These are phyloP conservation scores for Rhagium mordax DNA, from an alignment of 2,888 invertebrate genomes.

Conservation along the genomic window DNA sequence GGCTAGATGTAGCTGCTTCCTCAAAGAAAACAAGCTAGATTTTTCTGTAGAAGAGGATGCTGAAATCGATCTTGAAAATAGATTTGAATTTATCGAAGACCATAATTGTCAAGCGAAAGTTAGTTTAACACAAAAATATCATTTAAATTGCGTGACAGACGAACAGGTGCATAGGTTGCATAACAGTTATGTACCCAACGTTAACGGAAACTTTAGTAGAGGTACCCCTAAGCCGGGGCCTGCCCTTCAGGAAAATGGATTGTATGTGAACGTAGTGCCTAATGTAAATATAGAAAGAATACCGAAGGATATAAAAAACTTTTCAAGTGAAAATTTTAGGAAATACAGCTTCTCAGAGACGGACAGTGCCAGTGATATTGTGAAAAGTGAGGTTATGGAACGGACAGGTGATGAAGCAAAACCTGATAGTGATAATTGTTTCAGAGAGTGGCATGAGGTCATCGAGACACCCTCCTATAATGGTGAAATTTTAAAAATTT, in stretches of 20 bases:
- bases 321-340: constrained; percentile 66
- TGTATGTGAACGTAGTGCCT: constrained; percentile 70
- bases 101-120: constrained; percentile 72
- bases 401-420: constrained; percentile 51
- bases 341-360: constrained; percentile 68
- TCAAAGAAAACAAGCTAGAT: constrained; percentile 62
- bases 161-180: constrained; percentile 72
- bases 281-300: constrained; percentile 66
- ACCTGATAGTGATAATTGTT: constrained; percentile 66
- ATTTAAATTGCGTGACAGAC: constrained; percentile 70
- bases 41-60: constrained; percentile 61
- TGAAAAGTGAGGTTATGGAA: constrained; percentile 47
- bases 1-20: constrained; percentile 61
- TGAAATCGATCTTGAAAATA: constrained; percentile 50
- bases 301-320: constrained; percentile 61
- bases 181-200: constrained; percentile 62
- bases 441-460: constrained; percentile 95
- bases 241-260: constrained; percentile 54
- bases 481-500: constrained; percentile 88
- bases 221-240: constrained; percentile 49
- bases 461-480: constrained; percentile 81
- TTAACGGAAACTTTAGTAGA: constrained; percentile 65
- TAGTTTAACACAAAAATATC: constrained; percentile 71
- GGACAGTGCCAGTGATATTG: constrained; percentile 29
- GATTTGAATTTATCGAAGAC: constrained; percentile 72